A percentile compares a stretch with the other conserved stretches of the same genome.
Evolutionary conservation across 2,888 invertebrate species (phyloP).

Genomic region (Teleogryllus oceanicus): DNA sequence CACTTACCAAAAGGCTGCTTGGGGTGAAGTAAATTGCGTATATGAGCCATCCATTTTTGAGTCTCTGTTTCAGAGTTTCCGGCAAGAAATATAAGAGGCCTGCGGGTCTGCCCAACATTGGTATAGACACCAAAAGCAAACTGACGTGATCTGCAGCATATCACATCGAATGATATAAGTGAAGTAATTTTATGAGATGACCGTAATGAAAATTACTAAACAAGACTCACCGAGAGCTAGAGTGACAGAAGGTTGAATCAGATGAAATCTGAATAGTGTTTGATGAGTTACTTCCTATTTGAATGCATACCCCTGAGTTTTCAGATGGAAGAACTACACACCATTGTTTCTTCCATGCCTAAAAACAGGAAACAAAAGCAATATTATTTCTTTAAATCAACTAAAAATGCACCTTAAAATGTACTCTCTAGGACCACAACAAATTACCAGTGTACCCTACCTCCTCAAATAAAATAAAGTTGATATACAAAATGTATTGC

Average conservation of each 20-base stretch:
- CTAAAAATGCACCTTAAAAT: no score
- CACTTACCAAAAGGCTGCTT: background rate
- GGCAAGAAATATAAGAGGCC: constrained; percentile 62
- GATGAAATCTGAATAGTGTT: background rate
- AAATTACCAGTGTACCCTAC: no score
- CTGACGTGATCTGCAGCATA: constrained; percentile 53
- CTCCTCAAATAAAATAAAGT: no score
- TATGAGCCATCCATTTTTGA: constrained; percentile 66
- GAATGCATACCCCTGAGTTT: background rate
- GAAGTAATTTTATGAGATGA: background rate
- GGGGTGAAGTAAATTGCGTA: constrained; percentile 51
- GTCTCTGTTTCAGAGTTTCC: constrained; percentile 62
- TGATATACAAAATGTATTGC: no score
- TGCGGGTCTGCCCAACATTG: constrained; percentile 47
- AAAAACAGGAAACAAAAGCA: constrained; percentile 38
- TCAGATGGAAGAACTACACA: constrained; percentile 50
- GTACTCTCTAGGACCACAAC: no score
- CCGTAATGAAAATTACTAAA: background rate
- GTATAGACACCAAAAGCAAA: constrained; percentile 66
- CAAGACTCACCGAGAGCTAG: background rate
- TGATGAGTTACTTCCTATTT: background rate
- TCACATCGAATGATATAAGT: background rate
- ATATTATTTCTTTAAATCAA: no score
- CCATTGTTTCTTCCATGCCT: constrained; percentile 67
- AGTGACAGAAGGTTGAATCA: background rate